These are phyloP conservation scores for Meiosimyza platycephala DNA, from an alignment of 2,888 invertebrate species.

Conservation along the genomic window DNA sequence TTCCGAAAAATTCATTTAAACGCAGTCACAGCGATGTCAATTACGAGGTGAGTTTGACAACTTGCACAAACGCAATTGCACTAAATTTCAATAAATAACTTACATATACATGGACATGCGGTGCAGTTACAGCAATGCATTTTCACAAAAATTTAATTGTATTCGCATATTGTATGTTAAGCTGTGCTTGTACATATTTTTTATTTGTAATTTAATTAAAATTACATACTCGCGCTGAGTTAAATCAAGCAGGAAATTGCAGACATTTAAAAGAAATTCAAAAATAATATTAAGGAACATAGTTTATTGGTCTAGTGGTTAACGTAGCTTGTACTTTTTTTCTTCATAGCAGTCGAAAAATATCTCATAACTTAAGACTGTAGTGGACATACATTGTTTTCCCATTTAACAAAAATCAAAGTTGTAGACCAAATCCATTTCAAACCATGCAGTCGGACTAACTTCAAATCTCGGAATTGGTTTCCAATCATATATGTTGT, in stretches of 20 bases:
- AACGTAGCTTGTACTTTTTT: no score
- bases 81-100: neutral
- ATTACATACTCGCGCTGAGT: neutral
- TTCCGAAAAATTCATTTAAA: conserved; percentile 60
- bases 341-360: no score
- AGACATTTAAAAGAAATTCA: no score
- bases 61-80: neutral
- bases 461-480: no score
- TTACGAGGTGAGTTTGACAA: conserved; percentile 59
- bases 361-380: no score
- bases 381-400: no score
- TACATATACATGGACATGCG: neutral
- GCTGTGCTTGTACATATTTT: neutral
- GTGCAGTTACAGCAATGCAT: neutral
- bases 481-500: no score
- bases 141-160: neutral
- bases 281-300: no score
- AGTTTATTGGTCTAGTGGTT: neutral
- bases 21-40: conserved; percentile 61
- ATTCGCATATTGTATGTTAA: neutral
- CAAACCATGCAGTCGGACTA: no score
- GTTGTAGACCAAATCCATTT: no score
- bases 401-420: no score
- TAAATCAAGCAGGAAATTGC: no score
- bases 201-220: conserved; percentile 13